Evolutionary conservation across 2,888 invertebrate species (phyloP), one percentile per base, ranked within the genome.

Genomic region (Euphydryas editha): DNA sequence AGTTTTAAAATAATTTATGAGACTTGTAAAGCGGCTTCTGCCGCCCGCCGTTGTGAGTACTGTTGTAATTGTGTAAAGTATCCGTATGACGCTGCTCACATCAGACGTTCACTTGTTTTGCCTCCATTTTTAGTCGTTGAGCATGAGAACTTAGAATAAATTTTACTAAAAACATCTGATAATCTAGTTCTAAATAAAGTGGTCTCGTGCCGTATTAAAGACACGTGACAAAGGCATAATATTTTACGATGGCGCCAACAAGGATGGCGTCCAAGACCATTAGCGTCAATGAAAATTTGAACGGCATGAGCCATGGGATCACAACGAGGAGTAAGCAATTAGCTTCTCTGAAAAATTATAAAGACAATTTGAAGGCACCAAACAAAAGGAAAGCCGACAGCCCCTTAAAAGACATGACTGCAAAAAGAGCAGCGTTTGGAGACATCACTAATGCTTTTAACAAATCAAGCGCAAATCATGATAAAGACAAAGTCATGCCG

Each of bases 401-500:
- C 65, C 97, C 97, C 5, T 80, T 95, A 54, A 97, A 96, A 86
- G 95, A 96, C 81, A 95, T 94, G 74, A 94, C 93, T 59, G 94
- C 95, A 6, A 98, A 97, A 84, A 93, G 98, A 77, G 96, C 97
- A 49, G 98, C 97, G 3, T 95, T 98, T 80, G 97, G 96, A 69
- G 98, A 98, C 84, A 94, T 98, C 73, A 97, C 97, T 59, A 97
- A 97, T 88, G 95, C 95, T 72, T 86, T 90, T 74, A 87, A 90
- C 76, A 93, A 93, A 75, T 82, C 90, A 54, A 80, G 78, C 61
- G 86, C 80, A 17, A 79, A 81, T 59, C 86, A 86, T 67, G 88
- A 90, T 59, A 87, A 90, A 68, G 86, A 88, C 67, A 90, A 92
- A 78, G 77, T 79, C 70, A 81, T 84, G 79, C 81, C 82, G 61